Evolutionary conservation across 2,888 invertebrate species (phyloP), one percentile per base, ranked within the genome.

Genomic region (Andrena marginata): DNA sequence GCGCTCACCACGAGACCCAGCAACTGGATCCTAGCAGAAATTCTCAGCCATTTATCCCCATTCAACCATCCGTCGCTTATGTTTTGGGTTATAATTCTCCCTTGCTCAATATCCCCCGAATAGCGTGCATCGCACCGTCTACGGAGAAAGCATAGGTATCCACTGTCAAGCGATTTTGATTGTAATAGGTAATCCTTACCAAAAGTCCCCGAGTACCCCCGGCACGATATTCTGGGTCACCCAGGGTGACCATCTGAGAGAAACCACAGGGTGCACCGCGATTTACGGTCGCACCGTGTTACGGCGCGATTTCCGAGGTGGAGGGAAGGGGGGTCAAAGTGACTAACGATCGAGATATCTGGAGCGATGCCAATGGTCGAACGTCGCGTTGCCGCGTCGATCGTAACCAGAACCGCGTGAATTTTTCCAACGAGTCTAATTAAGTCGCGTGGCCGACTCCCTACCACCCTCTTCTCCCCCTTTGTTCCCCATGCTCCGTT

Each of bases 351-450:
- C 68, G 62, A 63, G 60, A 70, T 49, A 79, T 77, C 79, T 87
- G 85, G 82, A 82, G n/a, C 69, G 48, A 10, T 63, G 82, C 79
- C 86, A 82, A 51, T 75, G 63, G 67, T 42, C 42, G 16, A 42
- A 42, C 42, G 13, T 42, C 42, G 16, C 42, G 42, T 42, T 42
- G 16, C 76, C 60, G 59, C 42, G 31, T 42, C 56, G 5, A 54
- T 62, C 33, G 65, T 31, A 56, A 23, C 70, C 74, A 26, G 68
- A 23, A 69, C 48, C 72, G 81, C 77, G 77, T 74, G 85, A 81
- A 86, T 89, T 87, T 89, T 89, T 87, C 74, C 73, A 74, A 56
- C 78, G 51, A 64, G 71, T 68, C 82, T 86, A 89, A 89, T 89
- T 84, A 86, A 89, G 84, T 84, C 80, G 78, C 77, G 76, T 63